Conservation (phyloP, 2,113 vertebrate genomes). For the Edolisoma coerulescens region DNA sequence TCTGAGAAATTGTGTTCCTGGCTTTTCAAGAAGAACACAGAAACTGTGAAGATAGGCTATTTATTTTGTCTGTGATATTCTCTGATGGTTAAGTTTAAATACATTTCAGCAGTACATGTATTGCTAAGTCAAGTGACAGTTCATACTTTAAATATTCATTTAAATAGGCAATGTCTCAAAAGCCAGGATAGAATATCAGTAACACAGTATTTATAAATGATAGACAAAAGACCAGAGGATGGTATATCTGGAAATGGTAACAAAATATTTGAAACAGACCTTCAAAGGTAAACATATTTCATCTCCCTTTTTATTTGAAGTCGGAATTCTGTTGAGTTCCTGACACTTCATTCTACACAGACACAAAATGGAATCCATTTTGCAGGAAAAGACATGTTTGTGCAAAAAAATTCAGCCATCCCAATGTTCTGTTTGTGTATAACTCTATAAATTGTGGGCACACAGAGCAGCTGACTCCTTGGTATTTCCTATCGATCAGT, state of each 20-base stretch:
- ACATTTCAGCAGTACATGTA: not conserved
- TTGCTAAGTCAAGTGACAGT: not conserved
- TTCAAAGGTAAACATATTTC: not conserved
- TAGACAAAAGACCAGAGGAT: not conserved
- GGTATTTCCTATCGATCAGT: not conserved
- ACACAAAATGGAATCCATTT: not conserved
- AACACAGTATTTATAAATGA: not conserved
- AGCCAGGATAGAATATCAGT: not conserved
- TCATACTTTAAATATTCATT: not conserved
- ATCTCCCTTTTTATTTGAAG: not conserved
- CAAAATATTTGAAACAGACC: not conserved
- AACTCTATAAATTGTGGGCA: not conserved
- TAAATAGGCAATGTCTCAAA: not conserved
- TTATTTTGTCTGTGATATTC: not conserved
- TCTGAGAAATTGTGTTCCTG: not conserved
- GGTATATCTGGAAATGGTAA: not conserved
- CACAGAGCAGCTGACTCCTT: not conserved
- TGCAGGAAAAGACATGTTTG: not conserved
- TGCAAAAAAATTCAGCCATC: not conserved
- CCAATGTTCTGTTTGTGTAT: not conserved
- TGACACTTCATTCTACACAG: not conserved
- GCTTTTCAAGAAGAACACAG: not conserved
- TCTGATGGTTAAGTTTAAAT: not conserved
- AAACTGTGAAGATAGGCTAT: not conserved
- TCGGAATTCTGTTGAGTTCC: not conserved